Conservation (phyloP, 2,888 invertebrate genomes). For the Ennomos erosarius region DNA sequence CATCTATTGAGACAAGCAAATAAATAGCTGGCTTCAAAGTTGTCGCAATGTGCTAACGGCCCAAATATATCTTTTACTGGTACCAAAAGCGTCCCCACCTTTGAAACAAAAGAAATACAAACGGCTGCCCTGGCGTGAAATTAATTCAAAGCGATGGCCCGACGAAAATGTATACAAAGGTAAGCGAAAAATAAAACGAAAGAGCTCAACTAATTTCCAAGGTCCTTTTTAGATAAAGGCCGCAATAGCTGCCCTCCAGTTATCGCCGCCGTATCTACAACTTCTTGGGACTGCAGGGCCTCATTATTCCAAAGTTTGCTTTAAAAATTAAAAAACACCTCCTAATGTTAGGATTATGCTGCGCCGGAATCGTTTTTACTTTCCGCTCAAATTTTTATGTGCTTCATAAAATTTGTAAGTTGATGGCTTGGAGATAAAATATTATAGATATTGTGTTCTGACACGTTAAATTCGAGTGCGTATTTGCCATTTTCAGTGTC, state of each 20-base stretch:
- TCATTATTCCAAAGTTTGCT: constrained; percentile 41
- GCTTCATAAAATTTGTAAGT: constrained; percentile 45
- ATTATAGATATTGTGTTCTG: constrained; percentile 60
- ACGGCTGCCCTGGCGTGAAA: constrained; percentile 73
- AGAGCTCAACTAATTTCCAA: constrained; percentile 70
- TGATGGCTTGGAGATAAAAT: constrained; percentile 54
- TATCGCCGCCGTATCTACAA: constrained; percentile 53
- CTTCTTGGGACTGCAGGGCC: constrained; percentile 39
- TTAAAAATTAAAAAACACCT: constrained; percentile 41
- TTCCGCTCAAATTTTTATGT: constrained; percentile 41
- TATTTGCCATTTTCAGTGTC: constrained; percentile 58
- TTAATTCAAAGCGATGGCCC: constrained; percentile 78
- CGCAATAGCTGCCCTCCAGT: constrained; percentile 65
- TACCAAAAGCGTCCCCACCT: constrained; percentile 66
- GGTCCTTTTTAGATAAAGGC: constrained; percentile 67
- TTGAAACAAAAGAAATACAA: constrained; percentile 78
- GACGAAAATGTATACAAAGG: constrained; percentile 76
- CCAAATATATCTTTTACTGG: constrained; percentile 74
- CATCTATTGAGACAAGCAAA: constrained; percentile 76
- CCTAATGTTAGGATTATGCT: constrained; percentile 40
- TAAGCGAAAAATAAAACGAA: constrained; percentile 74
- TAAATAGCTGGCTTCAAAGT: constrained; percentile 76
- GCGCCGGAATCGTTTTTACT: constrained; percentile 40
- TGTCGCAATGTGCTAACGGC: constrained; percentile 77
- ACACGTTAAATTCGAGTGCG: constrained; percentile 59